Evolutionary conservation across 2,113 vertebrate species (phyloP).

Genomic region (Colaptes auratus): DNA sequence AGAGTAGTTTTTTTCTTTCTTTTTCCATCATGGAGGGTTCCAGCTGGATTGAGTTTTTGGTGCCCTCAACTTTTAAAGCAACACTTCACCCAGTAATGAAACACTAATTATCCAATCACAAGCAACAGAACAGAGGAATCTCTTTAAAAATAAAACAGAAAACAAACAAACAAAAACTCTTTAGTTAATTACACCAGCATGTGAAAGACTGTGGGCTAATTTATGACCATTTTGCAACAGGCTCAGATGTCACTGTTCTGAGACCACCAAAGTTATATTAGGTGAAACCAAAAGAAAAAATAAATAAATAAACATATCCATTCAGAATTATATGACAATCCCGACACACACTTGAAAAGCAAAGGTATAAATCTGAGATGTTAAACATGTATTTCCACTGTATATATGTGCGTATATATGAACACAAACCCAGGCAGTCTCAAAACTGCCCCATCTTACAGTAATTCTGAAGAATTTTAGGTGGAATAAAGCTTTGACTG

Average conservation of each 20-base stretch:
- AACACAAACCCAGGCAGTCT: background rate
- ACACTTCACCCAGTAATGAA: constrained; percentile 63
- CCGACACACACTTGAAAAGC: background rate
- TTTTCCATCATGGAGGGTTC: background rate
- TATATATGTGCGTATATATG: background rate
- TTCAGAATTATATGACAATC: constrained; percentile 22
- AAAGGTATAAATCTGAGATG: background rate
- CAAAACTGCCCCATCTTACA: background rate
- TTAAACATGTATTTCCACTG: background rate
- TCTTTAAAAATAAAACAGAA: constrained; percentile 40
- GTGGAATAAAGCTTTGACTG: background rate
- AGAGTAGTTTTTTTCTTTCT: constrained; percentile 11
- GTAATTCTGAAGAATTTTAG: too few relatives aligned
- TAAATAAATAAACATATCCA: background rate
- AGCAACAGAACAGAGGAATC: constrained; percentile 39
- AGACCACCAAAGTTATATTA: constrained; percentile 61
- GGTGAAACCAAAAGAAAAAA: background rate
- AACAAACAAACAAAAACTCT: background rate
- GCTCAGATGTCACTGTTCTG: constrained; percentile 25
- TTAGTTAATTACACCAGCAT: constrained; percentile 16
- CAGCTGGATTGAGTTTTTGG: constrained; percentile 62
- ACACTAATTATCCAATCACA: constrained; percentile 41
- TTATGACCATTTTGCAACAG: constrained; percentile 29
- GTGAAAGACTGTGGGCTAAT: constrained; percentile 35
- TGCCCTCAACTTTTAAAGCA: constrained; percentile 45